phyloP scores from a whole-genome alignment of 2,113 vertebrate species.

The Neodon shergylaensis region DNA sequence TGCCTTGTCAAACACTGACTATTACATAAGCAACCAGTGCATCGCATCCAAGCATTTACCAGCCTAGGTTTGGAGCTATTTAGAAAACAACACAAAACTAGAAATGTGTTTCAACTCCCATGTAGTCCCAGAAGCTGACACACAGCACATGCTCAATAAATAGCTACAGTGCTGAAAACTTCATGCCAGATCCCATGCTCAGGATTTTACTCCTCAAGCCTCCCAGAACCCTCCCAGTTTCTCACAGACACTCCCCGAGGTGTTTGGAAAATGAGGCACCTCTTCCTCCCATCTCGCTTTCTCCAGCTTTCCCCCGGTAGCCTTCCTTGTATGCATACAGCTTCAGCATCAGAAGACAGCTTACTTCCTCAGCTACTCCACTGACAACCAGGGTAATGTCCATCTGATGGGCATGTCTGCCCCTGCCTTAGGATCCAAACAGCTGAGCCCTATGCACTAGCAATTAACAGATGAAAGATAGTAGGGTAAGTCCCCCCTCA shows the following conservation, averaged over 20 bases:
- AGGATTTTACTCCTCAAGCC: neutral
- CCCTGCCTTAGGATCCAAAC: conserved; percentile 29
- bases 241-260: neutral
- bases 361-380: neutral
- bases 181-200: neutral
- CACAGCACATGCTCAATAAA: neutral
- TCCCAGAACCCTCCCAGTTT: neutral
- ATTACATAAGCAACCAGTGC: neutral
- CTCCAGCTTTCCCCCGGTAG: neutral
- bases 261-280: neutral
- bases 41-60: neutral
- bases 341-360: neutral
- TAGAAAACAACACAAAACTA: conserved; percentile 14
- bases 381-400: neutral
- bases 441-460: neutral
- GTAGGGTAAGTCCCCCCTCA: conserved; percentile 3
- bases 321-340: neutral
- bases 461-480: conserved; percentile 59
- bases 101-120: neutral
- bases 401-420: neutral
- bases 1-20: neutral
- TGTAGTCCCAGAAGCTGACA: neutral
- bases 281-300: neutral
- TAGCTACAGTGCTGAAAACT: neutral
- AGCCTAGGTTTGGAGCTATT: neutral